A percentile compares a stretch with the other conserved stretches of the same genome.
These are phyloP conservation scores for Otolemur crassicaudatus DNA, from an alignment of 2,797 vertebrate genomes.

Conservation along the genomic window DNA sequence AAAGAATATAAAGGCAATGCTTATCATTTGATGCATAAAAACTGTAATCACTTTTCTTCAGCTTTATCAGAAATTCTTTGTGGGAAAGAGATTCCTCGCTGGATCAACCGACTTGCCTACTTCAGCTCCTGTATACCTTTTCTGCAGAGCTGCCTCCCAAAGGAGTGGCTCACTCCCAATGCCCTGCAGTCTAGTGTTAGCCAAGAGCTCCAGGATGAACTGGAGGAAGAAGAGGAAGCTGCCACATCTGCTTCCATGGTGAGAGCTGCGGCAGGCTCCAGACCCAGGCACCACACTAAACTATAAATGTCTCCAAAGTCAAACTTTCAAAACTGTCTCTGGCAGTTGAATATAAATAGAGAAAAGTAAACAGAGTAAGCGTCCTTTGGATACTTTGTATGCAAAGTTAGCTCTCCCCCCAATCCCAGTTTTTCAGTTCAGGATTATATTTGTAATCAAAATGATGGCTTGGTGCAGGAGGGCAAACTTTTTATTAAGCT, in stretches of 20 bases:
- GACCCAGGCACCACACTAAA: conserved; percentile 92
- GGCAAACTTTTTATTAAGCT: conserved; percentile 76
- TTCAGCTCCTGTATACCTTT: conserved; percentile 99
- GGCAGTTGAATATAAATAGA: conserved; percentile 84
- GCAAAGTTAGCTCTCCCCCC: conserved; percentile 86
- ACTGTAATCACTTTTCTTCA: too few species aligned
- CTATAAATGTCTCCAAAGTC: conserved; percentile 86
- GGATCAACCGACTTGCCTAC: conserved; percentile 99
- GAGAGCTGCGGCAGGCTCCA: conserved; percentile 83
- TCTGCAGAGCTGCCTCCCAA: conserved; percentile 98
- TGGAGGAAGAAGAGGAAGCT: conserved; percentile 96
- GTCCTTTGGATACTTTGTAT: conserved; percentile 84
- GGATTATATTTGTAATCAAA: conserved; percentile 88
- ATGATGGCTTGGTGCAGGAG: neutral
- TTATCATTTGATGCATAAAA: too few species aligned
- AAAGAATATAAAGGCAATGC: too few species aligned
- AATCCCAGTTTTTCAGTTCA: conserved; percentile 88
- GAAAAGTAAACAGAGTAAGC: conserved; percentile 80
- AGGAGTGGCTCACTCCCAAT: conserved; percentile 98
- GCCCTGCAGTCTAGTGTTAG: conserved; percentile 98
- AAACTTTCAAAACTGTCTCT: conserved; percentile 80
- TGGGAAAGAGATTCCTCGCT: conserved; percentile 98
- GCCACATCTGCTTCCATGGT: conserved; percentile 90
- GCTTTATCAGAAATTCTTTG: conserved; percentile 90
- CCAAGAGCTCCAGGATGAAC: conserved; percentile 96